phyloP scores from a whole-genome alignment of 2,888 invertebrate genomes.

The Scaeva pyrastri region DNA sequence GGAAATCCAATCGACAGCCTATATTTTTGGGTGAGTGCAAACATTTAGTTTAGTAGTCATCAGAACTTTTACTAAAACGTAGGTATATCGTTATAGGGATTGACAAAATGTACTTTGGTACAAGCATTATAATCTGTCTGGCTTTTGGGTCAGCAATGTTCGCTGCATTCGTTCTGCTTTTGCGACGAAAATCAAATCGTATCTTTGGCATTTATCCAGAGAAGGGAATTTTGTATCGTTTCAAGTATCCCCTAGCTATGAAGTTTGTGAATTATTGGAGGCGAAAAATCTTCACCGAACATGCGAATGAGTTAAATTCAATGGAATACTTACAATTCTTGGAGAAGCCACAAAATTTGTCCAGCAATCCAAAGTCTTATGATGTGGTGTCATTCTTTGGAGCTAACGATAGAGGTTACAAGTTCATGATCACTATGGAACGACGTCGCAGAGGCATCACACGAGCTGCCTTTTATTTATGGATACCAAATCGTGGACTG shows the following conservation, averaged over 20 bases:
- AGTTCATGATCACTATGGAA: constrained; percentile 88
- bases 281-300: constrained; percentile 82
- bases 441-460: constrained; percentile 87
- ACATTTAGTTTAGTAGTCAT: constrained; percentile 30
- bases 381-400: constrained; percentile 92
- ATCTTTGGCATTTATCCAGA: constrained; percentile 85
- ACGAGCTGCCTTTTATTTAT: constrained; percentile 88
- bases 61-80: not conserved
- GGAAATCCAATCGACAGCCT: constrained; percentile 49
- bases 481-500: constrained; percentile 88
- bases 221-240: constrained; percentile 85
- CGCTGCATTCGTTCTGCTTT: constrained; percentile 75
- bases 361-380: constrained; percentile 85
- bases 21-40: constrained; percentile 23
- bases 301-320: constrained; percentile 78
- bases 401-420: constrained; percentile 86
- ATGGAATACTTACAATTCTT: constrained; percentile 81
- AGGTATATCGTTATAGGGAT: not conserved
- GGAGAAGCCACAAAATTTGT: constrained; percentile 85
- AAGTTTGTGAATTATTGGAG: constrained; percentile 82
- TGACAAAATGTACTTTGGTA: constrained; percentile 39
- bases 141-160: constrained; percentile 75
- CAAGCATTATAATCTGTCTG: constrained; percentile 65
- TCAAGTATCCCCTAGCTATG: constrained; percentile 85
- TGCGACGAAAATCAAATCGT: constrained; percentile 80